Conservation (phyloP, 2,888 invertebrate species). For the Eremobia ochroleuca region DNA sequence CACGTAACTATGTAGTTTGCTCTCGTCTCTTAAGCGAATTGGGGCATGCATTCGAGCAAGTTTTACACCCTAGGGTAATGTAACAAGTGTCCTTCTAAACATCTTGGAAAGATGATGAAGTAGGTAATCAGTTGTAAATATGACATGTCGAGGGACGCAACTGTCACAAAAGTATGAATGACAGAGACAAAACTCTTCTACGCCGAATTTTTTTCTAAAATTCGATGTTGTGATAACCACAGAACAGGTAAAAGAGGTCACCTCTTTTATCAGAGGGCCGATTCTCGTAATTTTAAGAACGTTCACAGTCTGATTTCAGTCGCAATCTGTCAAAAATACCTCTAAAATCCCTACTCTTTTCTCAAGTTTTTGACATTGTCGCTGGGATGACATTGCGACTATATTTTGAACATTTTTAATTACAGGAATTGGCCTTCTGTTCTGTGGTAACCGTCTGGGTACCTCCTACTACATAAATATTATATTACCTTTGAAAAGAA, state of each 20-base stretch:
- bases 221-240: neutral
- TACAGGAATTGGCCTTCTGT: neutral
- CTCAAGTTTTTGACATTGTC: neutral
- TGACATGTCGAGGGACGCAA: neutral
- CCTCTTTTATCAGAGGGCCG: neutral
- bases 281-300: neutral
- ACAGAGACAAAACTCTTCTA: neutral
- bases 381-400: neutral
- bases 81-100: constrained; percentile 13
- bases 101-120: neutral
- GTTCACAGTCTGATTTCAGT: neutral
- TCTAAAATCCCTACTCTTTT: neutral
- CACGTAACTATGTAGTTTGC: constrained; percentile 26
- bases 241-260: neutral
- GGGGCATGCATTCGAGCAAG: constrained; percentile 22
- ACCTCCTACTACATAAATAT: neutral
- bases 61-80: constrained; percentile 36
- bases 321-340: neutral
- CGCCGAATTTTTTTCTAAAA: neutral
- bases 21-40: constrained; percentile 19
- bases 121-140: neutral
- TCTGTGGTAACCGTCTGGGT: neutral
- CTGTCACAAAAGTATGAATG: neutral
- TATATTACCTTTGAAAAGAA: constrained; percentile 7
- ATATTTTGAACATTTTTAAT: neutral